Evolutionary conservation across 2,113 vertebrate genomes (phyloP).

Genomic region (Anoura caudifer): DNA sequence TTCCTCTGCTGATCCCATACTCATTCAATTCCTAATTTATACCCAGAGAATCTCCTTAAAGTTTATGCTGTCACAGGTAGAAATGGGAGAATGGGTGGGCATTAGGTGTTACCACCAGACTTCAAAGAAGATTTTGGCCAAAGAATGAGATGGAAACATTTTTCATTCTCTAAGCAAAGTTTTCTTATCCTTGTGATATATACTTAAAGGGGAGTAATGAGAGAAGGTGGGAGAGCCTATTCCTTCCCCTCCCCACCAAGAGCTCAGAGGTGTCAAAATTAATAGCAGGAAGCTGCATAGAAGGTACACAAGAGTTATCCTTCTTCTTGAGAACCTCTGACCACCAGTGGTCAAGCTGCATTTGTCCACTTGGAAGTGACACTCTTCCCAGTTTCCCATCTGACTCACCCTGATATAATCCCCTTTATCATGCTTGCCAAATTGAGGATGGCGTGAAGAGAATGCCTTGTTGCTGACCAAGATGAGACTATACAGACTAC

Average conservation of each 20-base stretch:
- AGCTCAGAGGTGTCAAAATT: neutral
- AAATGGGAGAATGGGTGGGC: neutral
- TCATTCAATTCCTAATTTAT: neutral
- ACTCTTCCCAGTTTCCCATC: neutral
- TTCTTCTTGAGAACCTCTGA: neutral
- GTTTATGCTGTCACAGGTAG: neutral
- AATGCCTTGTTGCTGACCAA: neutral
- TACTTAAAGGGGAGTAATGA: neutral
- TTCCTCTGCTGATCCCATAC: neutral
- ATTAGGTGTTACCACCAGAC: neutral
- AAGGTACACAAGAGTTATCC: neutral
- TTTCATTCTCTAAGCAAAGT: neutral
- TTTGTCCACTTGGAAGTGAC: neutral
- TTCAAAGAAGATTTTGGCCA: neutral
- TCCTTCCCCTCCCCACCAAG: neutral
- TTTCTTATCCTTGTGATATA: neutral
- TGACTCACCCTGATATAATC: neutral
- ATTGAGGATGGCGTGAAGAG: neutral
- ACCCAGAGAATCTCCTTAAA: neutral
- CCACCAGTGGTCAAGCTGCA: neutral
- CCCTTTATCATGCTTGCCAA: neutral
- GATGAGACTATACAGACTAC: neutral
- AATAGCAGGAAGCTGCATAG: neutral
- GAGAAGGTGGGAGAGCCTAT: neutral
- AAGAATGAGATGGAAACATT: neutral